Conservation (phyloP, 2,888 invertebrate species). For the Dinocampus coccinellae region DNA sequence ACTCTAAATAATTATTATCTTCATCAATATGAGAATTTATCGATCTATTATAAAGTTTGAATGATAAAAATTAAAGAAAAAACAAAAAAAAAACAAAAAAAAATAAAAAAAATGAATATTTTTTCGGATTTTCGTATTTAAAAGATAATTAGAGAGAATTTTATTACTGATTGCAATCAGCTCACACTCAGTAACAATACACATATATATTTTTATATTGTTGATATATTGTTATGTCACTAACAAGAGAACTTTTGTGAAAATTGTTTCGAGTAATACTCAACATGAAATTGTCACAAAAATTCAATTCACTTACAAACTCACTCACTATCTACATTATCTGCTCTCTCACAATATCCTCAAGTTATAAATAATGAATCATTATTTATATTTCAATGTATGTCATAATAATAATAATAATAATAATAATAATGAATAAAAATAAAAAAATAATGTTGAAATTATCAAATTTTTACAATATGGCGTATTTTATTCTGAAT, state of each 20-base stretch:
- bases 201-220: not conserved
- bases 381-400: not conserved
- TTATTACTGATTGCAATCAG: not conserved
- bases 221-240: not conserved
- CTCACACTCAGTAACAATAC: not conserved
- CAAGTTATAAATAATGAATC: slow-evolving; percentile 2
- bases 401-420: too few relatives aligned
- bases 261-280: not conserved
- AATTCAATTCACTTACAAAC: not conserved
- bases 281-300: not conserved
- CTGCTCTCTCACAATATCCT: not conserved
- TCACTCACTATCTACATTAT: not conserved
- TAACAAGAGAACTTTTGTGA: slow-evolving; percentile 8
- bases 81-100: not conserved
- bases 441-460: not conserved
- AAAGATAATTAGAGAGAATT: not conserved
- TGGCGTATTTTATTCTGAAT: not conserved
- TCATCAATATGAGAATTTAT: too few relatives aligned
- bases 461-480: not conserved
- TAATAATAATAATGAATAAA: not conserved
- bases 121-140: too few relatives aligned
- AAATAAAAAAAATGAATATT: not conserved
- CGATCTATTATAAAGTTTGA: too few relatives aligned
- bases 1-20: too few relatives aligned
- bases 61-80: too few relatives aligned